Evolutionary conservation across 2,888 invertebrate genomes (phyloP).

Genomic region (Archips crataeganus): DNA sequence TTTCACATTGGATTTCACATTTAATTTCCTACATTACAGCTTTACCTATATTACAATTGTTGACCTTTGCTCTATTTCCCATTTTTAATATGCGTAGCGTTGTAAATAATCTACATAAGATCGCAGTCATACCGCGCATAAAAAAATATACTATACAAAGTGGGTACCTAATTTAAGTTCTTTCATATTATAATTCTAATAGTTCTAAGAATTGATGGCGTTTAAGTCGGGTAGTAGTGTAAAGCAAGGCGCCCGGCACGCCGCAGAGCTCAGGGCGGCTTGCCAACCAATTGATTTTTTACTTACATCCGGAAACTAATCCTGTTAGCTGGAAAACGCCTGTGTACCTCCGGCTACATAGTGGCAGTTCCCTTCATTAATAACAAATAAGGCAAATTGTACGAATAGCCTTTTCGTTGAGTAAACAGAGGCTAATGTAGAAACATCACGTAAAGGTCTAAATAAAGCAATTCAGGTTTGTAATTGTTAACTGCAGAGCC

Average conservation of each 20-base stretch:
- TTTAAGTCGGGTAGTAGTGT: conserved; percentile 14
- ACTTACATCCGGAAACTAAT: conserved; percentile 55
- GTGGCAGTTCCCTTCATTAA: conserved; percentile 47
- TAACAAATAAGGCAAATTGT: conserved; percentile 30
- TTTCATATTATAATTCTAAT: no score
- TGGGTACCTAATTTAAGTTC: no score
- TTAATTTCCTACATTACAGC: no score
- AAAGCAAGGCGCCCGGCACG: conserved; percentile 33
- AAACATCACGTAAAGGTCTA: conserved; percentile 53
- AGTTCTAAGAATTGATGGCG: conserved; percentile 6
- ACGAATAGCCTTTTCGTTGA: conserved; percentile 12
- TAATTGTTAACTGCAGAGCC: conserved; percentile 68
- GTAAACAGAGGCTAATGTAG: conserved; percentile 24
- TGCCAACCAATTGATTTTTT: conserved; percentile 71
- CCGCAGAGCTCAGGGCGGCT: conserved; percentile 53
- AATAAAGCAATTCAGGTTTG: conserved; percentile 72
- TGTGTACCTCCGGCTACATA: conserved; percentile 45
- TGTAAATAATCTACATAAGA: background rate
- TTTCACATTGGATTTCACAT: no score
- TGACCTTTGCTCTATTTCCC: background rate
- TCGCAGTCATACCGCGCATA: background rate
- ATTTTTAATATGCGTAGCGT: background rate
- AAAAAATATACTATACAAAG: no score
- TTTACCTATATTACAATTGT: background rate
- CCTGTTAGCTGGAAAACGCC: conserved; percentile 54